A percentile compares a stretch with the other conserved stretches of the same genome.
Evolutionary conservation across 2,797 vertebrate genomes (phyloP).

Genomic region (Glossophaga mutica): DNA sequence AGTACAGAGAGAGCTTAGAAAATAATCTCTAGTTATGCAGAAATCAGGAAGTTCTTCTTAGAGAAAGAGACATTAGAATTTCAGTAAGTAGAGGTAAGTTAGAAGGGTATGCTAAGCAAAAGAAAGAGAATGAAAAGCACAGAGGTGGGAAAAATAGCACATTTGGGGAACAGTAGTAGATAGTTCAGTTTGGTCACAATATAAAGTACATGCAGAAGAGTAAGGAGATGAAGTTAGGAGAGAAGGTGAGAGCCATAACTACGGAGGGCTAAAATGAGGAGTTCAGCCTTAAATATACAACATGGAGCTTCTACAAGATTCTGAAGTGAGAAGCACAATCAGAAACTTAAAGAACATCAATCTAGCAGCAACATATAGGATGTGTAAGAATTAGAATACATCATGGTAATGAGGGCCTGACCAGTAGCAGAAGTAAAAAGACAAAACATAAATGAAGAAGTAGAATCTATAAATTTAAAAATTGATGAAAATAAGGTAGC

Average conservation of each 20-base stretch:
- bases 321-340: neutral
- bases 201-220: neutral
- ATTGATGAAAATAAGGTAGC: neutral
- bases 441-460: neutral
- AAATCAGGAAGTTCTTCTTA: neutral
- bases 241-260: neutral
- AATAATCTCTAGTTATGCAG: neutral
- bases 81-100: neutral
- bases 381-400: neutral
- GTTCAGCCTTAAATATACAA: conserved; percentile 17
- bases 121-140: conserved; percentile 6
- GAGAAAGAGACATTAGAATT: conserved; percentile 5
- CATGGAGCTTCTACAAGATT: neutral
- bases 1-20: neutral
- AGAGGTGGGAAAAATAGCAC: neutral
- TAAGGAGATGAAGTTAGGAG: neutral
- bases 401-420: neutral
- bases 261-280: neutral
- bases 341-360: neutral
- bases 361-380: neutral
- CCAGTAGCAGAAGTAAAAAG: neutral
- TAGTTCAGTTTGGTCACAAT: neutral
- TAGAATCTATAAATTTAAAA: neutral
- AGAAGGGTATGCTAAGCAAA: neutral
- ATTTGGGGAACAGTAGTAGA: neutral